Percentiles rank a stretch among this genome's conserved stretches.
Conservation (phyloP, 2,797 vertebrate species). For the Bradypodion pumilum region DNA sequence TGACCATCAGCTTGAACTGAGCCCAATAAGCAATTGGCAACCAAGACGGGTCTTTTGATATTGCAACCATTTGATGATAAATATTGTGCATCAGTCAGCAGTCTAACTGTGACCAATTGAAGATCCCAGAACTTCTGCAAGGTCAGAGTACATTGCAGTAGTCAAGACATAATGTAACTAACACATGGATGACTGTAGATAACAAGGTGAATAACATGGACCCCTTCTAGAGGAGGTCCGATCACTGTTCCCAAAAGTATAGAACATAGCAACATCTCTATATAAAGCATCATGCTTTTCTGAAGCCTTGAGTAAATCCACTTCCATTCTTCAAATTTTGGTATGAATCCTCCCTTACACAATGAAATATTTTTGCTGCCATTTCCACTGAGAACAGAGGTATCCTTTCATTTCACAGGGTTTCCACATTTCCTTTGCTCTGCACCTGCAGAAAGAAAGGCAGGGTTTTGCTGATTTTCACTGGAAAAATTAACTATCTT, state of each 20-base stretch:
- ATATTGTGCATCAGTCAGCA: too few relatives aligned
- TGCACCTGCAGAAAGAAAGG: background rate
- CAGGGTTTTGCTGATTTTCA: background rate
- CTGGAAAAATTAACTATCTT: conserved; percentile 44
- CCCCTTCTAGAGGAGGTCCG: background rate
- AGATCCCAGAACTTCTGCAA: too few relatives aligned
- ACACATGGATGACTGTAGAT: too few relatives aligned
- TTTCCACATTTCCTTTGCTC: background rate
- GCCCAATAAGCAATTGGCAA: too few relatives aligned
- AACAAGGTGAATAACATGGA: background rate
- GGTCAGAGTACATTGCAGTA: too few relatives aligned
- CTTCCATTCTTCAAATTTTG: background rate
- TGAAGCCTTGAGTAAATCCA: background rate
- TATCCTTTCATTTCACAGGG: background rate
- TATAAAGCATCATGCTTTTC: background rate
- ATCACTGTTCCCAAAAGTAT: too few relatives aligned
- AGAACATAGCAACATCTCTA: background rate
- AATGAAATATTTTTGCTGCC: background rate
- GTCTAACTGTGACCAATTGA: too few relatives aligned
- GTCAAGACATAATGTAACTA: too few relatives aligned
- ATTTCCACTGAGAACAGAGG: background rate
- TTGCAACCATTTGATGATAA: too few relatives aligned
- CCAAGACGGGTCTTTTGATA: too few relatives aligned
- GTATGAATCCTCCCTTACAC: background rate
- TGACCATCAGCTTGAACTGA: too few relatives aligned